Percentiles rank a stretch among this genome's conserved stretches.
Evolutionary conservation across 1,140 invertebrate species (phyloP).

Genomic region (Sycophaga agraensis): DNA sequence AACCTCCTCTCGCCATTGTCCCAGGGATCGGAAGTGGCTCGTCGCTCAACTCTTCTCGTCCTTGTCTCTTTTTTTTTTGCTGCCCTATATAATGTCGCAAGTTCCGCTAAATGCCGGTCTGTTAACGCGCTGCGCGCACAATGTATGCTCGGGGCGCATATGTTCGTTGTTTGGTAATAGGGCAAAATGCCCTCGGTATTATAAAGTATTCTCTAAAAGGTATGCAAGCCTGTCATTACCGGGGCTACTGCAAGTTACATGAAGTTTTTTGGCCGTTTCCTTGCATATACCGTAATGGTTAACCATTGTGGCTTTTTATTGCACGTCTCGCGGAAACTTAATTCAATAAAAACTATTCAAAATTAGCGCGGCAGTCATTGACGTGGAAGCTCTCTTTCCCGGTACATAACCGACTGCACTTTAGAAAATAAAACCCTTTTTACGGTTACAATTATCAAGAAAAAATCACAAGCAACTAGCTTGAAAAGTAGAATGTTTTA

Average conservation of each 20-base stretch:
- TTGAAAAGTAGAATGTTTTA: too few species aligned
- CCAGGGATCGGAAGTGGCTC: conserved; percentile 21
- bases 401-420: too few species aligned
- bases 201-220: neutral
- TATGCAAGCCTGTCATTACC: conserved; percentile 1
- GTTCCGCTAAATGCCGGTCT: conserved; percentile 7
- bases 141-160: conserved; percentile 7
- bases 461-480: too few species aligned
- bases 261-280: neutral
- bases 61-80: too few species aligned
- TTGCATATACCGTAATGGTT: too few species aligned
- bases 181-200: neutral
- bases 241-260: neutral
- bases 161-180: conserved; percentile 7
- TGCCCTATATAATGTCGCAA: conserved; percentile 9
- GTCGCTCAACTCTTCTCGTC: conserved; percentile 24
- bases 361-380: too few species aligned
- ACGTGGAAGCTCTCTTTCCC: too few species aligned
- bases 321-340: too few species aligned
- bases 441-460: too few species aligned
- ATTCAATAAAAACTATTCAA: too few species aligned
- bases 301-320: too few species aligned
- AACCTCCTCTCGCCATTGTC: conserved; percentile 6
- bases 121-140: neutral
- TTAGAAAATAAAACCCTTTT: too few species aligned